Evolutionary conservation across 2,797 vertebrate genomes (phyloP), one percentile per base, ranked within the genome.

Genomic region (Fringilla coelebs): DNA sequence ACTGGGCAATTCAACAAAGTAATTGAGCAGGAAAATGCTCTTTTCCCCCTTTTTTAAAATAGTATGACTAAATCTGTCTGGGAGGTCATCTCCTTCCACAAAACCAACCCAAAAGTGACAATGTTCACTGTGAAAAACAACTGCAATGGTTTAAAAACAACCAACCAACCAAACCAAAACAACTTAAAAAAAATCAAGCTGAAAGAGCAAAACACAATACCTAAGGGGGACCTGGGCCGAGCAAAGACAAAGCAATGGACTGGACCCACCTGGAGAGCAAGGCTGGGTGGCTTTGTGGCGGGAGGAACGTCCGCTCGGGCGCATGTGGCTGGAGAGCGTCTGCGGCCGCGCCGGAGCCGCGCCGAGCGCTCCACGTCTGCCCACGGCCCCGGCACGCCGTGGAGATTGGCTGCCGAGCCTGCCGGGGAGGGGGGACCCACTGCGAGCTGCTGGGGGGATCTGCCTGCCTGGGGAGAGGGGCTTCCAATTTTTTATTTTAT

Each of bases 191-290:
- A 65, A 78, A 88, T 58, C 43, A 95, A 83, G 71, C 66, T 11
- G 13, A 84, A 95, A 87, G 77, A 51, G 54, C 62, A 65, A 68
- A 95, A 93, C 79, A 36, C 74, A 82, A 92, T 20, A 58, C 57
- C 93, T 52, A 28, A 7, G 41, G 90, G 85, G 93, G 67, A 93
- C 10, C 43, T 95, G 93, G 96, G 96, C 95, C 94, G 32, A 78
- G 96, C 17, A 60, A 85, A 97, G 94, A 97, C 96, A 97, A 97
- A 97, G 93, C 97, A 96, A 97, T 9, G 76, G 70, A 89, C 96
- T 88, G 77, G 94, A 98, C 97, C 97, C 98, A 98, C 98, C 98
- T 97, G 97, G 97, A 97, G 97, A 97, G 97, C 97, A 79, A 51
- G 74, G 95, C 93, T 89, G 49, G 73, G 94, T 81, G 90, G 85